Percentiles rank a stretch among this genome's conserved stretches.
These are phyloP conservation scores for Xenotilapia longispinis DNA, from an alignment of 2,113 vertebrate species.

Conservation along the genomic window DNA sequence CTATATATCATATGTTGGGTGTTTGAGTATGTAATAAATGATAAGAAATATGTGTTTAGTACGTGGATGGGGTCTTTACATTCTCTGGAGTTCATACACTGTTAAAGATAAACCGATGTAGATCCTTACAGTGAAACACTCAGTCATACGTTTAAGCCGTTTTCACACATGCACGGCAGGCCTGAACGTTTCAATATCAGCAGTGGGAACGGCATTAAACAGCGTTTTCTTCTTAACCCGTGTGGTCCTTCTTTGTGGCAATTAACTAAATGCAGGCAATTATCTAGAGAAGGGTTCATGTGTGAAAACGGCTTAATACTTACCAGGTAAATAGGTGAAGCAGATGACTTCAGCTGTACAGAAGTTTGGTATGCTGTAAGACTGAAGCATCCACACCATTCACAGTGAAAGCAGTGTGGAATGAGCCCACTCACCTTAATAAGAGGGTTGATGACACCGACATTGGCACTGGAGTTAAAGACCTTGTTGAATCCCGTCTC, in stretches of 20 bases:
- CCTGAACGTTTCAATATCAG: background rate
- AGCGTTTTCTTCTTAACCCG: background rate
- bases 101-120: background rate
- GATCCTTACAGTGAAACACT: background rate
- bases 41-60: background rate
- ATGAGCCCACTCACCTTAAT: slow-evolving; percentile 81
- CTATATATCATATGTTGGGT: background rate
- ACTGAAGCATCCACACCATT: background rate
- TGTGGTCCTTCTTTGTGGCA: background rate
- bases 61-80: background rate
- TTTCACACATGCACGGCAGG: background rate
- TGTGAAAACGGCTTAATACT: background rate
- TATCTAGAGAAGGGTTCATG: background rate
- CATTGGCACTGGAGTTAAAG: slow-evolving; percentile 94
- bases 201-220: background rate
- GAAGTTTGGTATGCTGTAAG: background rate
- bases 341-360: background rate
- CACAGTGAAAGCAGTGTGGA: background rate
- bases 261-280: background rate
- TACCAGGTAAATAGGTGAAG: background rate
- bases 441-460: slow-evolving; percentile 96
- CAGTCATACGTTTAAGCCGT: background rate
- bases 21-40: background rate
- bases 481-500: slow-evolving; percentile 98
- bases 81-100: background rate